Evolutionary conservation across 2,113 vertebrate species (phyloP).

Genomic region (Arizona elegans): DNA sequence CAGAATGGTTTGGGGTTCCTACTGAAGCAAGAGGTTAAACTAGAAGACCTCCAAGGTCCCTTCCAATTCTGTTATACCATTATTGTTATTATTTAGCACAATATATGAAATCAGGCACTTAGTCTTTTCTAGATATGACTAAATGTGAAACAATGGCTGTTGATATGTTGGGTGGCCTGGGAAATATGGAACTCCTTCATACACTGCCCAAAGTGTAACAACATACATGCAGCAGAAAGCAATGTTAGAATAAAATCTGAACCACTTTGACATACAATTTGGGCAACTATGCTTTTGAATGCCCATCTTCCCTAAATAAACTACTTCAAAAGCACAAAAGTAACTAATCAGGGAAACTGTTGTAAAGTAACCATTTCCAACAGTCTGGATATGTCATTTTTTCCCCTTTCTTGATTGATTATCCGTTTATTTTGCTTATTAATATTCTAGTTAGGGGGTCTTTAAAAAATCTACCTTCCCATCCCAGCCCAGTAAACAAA

Average conservation of each 20-base stretch:
- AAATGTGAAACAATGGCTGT: not conserved
- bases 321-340: not conserved
- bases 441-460: not conserved
- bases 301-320: not conserved
- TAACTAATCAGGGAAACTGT: not conserved
- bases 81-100: not conserved
- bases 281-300: not conserved
- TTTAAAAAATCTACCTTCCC: not conserved
- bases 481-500: not conserved
- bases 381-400: not conserved
- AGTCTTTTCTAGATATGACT: not conserved
- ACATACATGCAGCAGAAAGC: not conserved
- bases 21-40: not conserved
- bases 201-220: not conserved
- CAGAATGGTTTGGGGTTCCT: not conserved
- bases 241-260: not conserved
- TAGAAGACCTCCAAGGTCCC: not conserved
- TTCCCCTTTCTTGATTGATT: not conserved
- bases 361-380: not conserved
- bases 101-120: not conserved
- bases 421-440: not conserved
- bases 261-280: not conserved
- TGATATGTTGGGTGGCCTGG: not conserved
- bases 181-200: not conserved
- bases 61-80: not conserved